Percentiles rank a stretch among this genome's conserved stretches.
These are phyloP conservation scores for Carollia perspicillata DNA, from an alignment of 2,113 vertebrate genomes.

Conservation along the genomic window DNA sequence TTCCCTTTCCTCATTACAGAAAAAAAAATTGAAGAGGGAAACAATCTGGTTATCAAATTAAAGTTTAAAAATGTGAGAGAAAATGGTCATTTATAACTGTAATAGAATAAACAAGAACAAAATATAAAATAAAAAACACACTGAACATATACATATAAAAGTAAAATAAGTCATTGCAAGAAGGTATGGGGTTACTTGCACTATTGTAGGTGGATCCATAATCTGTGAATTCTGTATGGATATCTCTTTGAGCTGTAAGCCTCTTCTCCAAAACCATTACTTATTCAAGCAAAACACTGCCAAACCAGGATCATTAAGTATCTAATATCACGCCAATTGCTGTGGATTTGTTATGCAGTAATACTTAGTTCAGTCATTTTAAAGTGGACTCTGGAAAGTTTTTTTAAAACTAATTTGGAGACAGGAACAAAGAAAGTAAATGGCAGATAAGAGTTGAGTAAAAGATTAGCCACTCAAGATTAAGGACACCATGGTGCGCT, in stretches of 20 bases:
- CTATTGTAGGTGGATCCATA: neutral
- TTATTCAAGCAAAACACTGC: neutral
- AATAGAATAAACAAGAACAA: too few relatives aligned
- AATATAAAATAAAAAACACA: too few relatives aligned
- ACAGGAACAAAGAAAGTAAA: neutral
- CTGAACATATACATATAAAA: too few relatives aligned
- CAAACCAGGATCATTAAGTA: neutral
- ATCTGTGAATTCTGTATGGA: neutral
- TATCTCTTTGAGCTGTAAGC: neutral
- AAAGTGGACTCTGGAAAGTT: neutral
- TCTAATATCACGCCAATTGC: neutral
- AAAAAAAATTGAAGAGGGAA: neutral
- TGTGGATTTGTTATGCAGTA: neutral
- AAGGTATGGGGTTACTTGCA: neutral
- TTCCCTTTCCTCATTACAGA: neutral
- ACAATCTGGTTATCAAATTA: neutral
- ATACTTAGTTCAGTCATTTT: neutral
- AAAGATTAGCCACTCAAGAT: neutral
- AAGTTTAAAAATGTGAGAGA: neutral
- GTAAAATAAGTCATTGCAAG: neutral
- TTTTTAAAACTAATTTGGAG: neutral
- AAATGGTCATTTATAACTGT: neutral
- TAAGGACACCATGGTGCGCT: neutral
- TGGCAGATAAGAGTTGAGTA: neutral
- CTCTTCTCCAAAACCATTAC: neutral